phyloP scores from a whole-genome alignment of 2,113 vertebrate species.

The Nibea albiflora region DNA sequence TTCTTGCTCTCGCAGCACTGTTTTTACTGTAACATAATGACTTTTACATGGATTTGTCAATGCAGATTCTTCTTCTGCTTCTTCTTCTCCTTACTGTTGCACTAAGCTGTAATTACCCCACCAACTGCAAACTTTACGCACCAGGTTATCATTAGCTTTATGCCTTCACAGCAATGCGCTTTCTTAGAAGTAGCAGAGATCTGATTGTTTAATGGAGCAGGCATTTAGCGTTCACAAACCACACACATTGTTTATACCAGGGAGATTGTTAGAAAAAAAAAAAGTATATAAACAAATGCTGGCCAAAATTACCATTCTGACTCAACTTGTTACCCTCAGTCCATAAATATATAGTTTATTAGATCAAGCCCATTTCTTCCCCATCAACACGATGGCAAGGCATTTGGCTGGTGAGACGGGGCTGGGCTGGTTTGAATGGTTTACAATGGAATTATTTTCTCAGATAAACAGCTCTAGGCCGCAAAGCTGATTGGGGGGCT shows the following conservation, averaged over 20 bases:
- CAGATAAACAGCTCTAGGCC: slow-evolving; percentile 60
- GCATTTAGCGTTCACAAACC: slow-evolving; percentile 55
- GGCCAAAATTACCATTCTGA: slow-evolving; percentile 58
- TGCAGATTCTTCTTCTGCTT: neutral
- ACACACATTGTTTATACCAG: slow-evolving; percentile 63
- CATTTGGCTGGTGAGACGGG: slow-evolving; percentile 48
- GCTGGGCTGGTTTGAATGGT: slow-evolving; percentile 48
- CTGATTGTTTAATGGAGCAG: slow-evolving; percentile 51
- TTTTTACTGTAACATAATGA: slow-evolving; percentile 5
- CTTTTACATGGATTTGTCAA: slow-evolving; percentile 3
- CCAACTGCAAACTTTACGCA: neutral
- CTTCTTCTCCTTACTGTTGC: slow-evolving; percentile 1
- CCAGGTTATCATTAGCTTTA: slow-evolving; percentile 22
- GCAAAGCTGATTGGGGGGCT: slow-evolving; percentile 35
- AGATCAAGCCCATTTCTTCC: slow-evolving; percentile 56
- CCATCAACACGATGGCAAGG: slow-evolving; percentile 51
- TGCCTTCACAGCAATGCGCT: neutral
- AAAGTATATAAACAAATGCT: slow-evolving; percentile 58
- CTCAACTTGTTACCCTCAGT: slow-evolving; percentile 53
- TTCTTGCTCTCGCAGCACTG: neutral
- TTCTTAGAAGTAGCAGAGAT: slow-evolving; percentile 41
- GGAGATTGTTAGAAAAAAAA: slow-evolving; percentile 46
- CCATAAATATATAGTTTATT: slow-evolving; percentile 65
- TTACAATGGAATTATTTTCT: slow-evolving; percentile 58
- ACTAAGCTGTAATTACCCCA: neutral